Percentiles rank a stretch among this genome's conserved stretches.
These are phyloP conservation scores for Neomonachus schauinslandi DNA, from an alignment of 2,113 vertebrate genomes.

Conservation along the genomic window DNA sequence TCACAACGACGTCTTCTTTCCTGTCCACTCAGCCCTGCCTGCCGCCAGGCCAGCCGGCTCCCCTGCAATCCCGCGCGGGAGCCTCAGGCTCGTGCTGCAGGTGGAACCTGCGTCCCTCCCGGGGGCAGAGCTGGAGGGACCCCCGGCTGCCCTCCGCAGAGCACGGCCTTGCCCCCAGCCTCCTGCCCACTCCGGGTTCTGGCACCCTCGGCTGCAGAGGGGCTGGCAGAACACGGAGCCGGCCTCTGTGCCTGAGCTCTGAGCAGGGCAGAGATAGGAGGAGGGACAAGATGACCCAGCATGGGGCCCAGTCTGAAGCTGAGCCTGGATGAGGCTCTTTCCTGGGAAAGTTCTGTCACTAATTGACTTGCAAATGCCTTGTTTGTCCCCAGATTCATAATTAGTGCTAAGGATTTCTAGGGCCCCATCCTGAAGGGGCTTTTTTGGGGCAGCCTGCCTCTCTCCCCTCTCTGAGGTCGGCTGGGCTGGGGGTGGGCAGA, in stretches of 20 bases:
- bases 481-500: slow-evolving; percentile 59
- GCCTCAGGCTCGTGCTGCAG: background rate
- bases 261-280: background rate
- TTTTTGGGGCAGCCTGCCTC: slow-evolving; percentile 51
- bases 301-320: slow-evolving; percentile 53
- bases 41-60: background rate
- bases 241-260: background rate
- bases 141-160: background rate
- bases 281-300: slow-evolving; percentile 67
- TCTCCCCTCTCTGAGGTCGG: slow-evolving; percentile 57
- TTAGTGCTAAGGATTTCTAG: slow-evolving; percentile 76
- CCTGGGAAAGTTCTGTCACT: slow-evolving; percentile 79
- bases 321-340: slow-evolving; percentile 63
- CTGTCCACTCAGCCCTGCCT: background rate
- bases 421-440: slow-evolving; percentile 49
- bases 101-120: too few species aligned
- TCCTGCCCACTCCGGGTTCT: background rate
- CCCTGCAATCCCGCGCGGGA: background rate
- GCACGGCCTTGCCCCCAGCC: background rate
- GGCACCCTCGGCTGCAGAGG: background rate
- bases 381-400: slow-evolving; percentile 79
- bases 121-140: background rate
- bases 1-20: background rate
- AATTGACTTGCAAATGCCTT: slow-evolving; percentile 79
- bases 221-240: background rate